Evolutionary conservation across 2,888 invertebrate species (phyloP).

Genomic region (Cremastinae sp.): DNA sequence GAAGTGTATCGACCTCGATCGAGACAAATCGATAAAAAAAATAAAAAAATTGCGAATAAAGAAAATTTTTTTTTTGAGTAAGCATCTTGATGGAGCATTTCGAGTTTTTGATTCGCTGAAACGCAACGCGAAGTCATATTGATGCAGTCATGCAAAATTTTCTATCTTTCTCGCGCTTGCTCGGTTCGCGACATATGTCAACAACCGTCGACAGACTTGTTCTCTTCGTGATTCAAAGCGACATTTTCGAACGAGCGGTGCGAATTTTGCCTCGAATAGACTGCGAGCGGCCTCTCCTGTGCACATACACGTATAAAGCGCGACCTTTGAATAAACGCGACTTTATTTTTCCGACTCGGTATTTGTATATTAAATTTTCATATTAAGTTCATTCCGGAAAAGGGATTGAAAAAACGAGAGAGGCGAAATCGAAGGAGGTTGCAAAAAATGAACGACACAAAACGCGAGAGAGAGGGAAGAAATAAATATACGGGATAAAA

Average conservation of each 20-base stretch:
- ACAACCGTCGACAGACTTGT: not conserved
- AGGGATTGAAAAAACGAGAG: constrained; percentile 9
- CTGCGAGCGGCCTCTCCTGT: too few species aligned
- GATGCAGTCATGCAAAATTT: constrained; percentile 30
- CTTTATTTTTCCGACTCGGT: constrained; percentile 28
- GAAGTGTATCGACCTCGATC: constrained; percentile 4
- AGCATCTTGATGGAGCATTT: constrained; percentile 14
- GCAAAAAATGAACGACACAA: not conserved
- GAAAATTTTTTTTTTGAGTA: not conserved
- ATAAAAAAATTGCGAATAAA: constrained; percentile 17
- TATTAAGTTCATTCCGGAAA: constrained; percentile 42
- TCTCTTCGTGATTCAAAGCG: constrained; percentile 23
- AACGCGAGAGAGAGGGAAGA: not conserved
- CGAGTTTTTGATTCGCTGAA: constrained; percentile 28
- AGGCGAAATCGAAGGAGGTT: not conserved
- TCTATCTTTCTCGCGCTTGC: not conserved
- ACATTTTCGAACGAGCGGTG: constrained; percentile 23
- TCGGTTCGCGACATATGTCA: constrained; percentile 16
- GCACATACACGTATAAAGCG: not conserved
- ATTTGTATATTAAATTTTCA: not conserved
- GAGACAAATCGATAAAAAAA: not conserved
- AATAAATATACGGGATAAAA: not conserved
- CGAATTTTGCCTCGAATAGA: constrained; percentile 6
- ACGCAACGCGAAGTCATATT: constrained; percentile 29
- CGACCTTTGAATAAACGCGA: constrained; percentile 43